Evolutionary conservation across 2,113 vertebrate species (phyloP).

Genomic region (Microcebus lehilahytsara): DNA sequence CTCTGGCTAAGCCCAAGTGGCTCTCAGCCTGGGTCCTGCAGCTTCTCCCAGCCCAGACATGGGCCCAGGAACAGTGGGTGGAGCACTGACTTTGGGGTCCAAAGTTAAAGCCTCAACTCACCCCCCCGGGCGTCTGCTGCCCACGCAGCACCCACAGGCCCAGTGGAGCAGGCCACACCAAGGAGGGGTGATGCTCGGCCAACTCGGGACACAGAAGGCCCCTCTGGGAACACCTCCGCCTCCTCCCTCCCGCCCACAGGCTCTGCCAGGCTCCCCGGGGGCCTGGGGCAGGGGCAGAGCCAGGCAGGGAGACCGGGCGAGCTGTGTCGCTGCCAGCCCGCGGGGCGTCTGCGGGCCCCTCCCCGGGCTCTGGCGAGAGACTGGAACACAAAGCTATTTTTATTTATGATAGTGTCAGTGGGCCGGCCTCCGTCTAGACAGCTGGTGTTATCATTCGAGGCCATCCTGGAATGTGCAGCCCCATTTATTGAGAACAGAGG

Average conservation of each 20-base stretch:
- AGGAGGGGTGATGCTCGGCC: not conserved
- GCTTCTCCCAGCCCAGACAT: not conserved
- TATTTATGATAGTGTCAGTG: conserved; percentile 80
- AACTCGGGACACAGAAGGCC: accelerated
- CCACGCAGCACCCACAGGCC: not conserved
- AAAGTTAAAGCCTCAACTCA: not conserved
- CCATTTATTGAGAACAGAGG: conserved; percentile 76
- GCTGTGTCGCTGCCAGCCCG: not conserved
- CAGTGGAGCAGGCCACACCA: accelerated
- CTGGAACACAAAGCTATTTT: conserved; percentile 72
- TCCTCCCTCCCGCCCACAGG: not conserved
- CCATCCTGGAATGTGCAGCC: conserved; percentile 77
- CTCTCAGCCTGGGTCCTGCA: not conserved
- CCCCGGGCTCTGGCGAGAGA: conserved; percentile 4
- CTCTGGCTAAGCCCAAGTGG: not conserved
- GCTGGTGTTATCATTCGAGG: conserved; percentile 80
- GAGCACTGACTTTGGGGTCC: not conserved
- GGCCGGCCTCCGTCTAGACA: conserved; percentile 85
- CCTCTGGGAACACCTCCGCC: not conserved
- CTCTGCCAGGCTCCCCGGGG: not conserved
- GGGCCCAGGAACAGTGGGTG: not conserved
- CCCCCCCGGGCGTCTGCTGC: not conserved
- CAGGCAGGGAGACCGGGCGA: not conserved
- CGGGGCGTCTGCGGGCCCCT: not conserved
- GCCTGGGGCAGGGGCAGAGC: not conserved